A percentile compares a stretch with the other conserved stretches of the same genome.
Evolutionary conservation across 2,888 invertebrate species (phyloP).

Genomic region (Cantharis nigra): DNA sequence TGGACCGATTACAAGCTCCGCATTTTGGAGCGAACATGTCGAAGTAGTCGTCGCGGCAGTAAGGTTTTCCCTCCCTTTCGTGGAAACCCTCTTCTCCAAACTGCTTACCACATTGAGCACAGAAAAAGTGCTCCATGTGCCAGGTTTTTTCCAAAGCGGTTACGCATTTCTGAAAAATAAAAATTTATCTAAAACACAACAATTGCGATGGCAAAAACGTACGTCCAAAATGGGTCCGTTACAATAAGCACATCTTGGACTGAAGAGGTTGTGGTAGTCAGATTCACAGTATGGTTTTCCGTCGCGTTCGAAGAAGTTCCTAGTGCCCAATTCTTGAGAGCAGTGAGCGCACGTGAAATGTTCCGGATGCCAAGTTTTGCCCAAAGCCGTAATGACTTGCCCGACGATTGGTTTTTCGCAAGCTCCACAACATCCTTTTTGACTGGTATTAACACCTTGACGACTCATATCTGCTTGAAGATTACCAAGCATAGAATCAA

Average conservation of each 20-base stretch:
- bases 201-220: constrained; percentile 55
- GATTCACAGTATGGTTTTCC: constrained; percentile 97
- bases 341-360: constrained; percentile 98
- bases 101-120: constrained; percentile 95
- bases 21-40: constrained; percentile 98
- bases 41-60: constrained; percentile 95
- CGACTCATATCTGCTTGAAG: constrained; percentile 97
- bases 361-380: constrained; percentile 99
- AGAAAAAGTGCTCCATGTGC: constrained; percentile 99
- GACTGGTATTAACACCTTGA: constrained; percentile 97
- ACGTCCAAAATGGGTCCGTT: constrained; percentile 98
- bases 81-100: constrained; percentile 99
- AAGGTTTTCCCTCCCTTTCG: constrained; percentile 93
- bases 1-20: constrained; percentile 92
- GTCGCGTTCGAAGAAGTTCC: constrained; percentile 98
- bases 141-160: constrained; percentile 97
- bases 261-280: constrained; percentile 98
- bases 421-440: constrained; percentile 98
- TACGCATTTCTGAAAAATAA: constrained; percentile 88
- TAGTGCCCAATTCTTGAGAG: constrained; percentile 93
- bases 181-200: constrained; percentile 10
- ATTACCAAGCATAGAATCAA: constrained; percentile 85
- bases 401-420: constrained; percentile 99
- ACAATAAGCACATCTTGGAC: constrained; percentile 98
- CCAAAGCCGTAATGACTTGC: constrained; percentile 95